phyloP scores from a whole-genome alignment of 2,888 invertebrate species.

The Apamea monoglypha region DNA sequence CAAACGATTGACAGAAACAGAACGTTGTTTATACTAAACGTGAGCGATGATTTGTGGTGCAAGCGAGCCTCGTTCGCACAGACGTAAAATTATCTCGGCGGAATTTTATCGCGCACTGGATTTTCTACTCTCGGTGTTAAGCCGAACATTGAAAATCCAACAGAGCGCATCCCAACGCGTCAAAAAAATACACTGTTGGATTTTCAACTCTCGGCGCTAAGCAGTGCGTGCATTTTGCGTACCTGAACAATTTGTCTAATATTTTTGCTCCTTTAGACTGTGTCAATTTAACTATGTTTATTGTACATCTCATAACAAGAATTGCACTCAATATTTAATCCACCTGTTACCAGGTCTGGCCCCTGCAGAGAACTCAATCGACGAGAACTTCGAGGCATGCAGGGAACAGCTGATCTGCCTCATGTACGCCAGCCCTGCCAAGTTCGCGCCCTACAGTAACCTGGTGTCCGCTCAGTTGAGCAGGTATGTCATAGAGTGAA shows the following conservation, averaged over 20 bases:
- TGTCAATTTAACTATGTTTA: not conserved
- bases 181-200: too few relatives aligned
- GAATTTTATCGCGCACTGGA: too few relatives aligned
- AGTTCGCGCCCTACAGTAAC: conserved; percentile 97
- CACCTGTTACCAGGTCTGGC: conserved; percentile 88
- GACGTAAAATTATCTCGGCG: too few relatives aligned
- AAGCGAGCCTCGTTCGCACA: too few relatives aligned
- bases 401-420: conserved; percentile 95
- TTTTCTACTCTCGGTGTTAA: too few relatives aligned
- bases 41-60: not conserved
- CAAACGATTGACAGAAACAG: not conserved
- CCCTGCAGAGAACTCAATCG: conserved; percentile 87
- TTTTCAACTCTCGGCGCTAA: too few relatives aligned
- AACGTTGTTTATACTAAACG: too few relatives aligned
- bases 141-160: too few relatives aligned
- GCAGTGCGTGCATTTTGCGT: too few relatives aligned
- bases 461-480: conserved; percentile 96
- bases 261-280: not conserved
- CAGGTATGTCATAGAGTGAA: conserved; percentile 84
- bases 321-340: not conserved
- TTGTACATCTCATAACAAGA: too few relatives aligned
- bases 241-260: too few relatives aligned
- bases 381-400: conserved; percentile 90
- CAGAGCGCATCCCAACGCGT: too few relatives aligned
- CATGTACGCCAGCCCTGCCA: conserved; percentile 96